Evolutionary conservation across 2,113 vertebrate genomes (phyloP).

Genomic region (Polypterus senegalus): DNA sequence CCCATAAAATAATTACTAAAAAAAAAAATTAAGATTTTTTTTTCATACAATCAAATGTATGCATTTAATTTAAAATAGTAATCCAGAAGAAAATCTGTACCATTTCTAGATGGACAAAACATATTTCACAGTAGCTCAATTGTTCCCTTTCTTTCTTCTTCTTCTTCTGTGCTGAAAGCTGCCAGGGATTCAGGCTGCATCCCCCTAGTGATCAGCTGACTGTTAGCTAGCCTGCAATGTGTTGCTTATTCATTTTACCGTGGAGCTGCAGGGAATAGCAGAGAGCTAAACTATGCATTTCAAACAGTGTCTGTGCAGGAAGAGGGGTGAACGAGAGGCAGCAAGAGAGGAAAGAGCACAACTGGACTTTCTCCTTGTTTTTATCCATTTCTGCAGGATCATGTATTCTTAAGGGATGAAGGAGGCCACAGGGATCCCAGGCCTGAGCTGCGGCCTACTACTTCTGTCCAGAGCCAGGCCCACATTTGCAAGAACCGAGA

Average conservation of each 20-base stretch:
- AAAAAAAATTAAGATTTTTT: too few species aligned
- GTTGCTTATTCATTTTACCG: conserved; percentile 65
- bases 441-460: conserved; percentile 74
- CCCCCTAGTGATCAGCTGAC: conserved; percentile 66
- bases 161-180: conserved; percentile 40
- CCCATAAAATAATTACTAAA: too few species aligned
- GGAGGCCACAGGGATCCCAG: conserved; percentile 78
- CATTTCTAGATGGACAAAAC: too few species aligned
- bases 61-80: too few species aligned
- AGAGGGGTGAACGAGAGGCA: conserved; percentile 60
- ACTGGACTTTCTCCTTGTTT: conserved; percentile 78
- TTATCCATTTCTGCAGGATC: conserved; percentile 85
- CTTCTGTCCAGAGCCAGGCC: conserved; percentile 79
- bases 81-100: too few species aligned
- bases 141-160: conserved; percentile 21
- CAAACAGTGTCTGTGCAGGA: conserved; percentile 64
- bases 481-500: conserved; percentile 90
- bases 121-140: too few species aligned
- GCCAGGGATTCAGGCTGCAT: conserved; percentile 51
- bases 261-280: conserved; percentile 66
- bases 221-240: conserved; percentile 62
- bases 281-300: conserved; percentile 72
- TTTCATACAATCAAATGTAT: too few species aligned
- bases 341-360: conserved; percentile 57
- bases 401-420: conserved; percentile 92